phyloP scores from a whole-genome alignment of 30 jellyfish, hydroid and myxozoan genomes.

The Turritopsis dohrnii region DNA sequence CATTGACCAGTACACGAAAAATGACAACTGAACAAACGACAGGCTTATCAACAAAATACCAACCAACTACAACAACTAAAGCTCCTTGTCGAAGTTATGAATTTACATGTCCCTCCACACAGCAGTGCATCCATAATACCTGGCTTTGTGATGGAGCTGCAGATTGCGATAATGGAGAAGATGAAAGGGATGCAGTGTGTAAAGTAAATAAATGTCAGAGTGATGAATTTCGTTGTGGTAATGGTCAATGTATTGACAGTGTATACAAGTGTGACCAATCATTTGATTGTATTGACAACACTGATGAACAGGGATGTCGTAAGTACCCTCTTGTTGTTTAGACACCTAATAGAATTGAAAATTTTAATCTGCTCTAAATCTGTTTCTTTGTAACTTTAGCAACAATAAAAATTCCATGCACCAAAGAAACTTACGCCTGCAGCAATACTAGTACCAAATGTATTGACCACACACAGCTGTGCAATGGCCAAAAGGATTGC shows the following conservation, averaged over 20 bases:
- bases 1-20: constrained; percentile 14
- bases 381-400: constrained; percentile 20
- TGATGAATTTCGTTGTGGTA: constrained; percentile 65
- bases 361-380: background rate
- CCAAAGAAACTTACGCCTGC: constrained; percentile 54
- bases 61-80: constrained; percentile 44
- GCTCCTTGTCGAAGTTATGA: constrained; percentile 36
- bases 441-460: constrained; percentile 42
- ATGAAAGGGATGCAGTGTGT: constrained; percentile 52
- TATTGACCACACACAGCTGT: constrained; percentile 43
- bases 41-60: constrained; percentile 20
- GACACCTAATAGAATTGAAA: too few relatives aligned
- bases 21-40: background rate
- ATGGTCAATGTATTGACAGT: constrained; percentile 58
- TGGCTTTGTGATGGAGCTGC: constrained; percentile 90
- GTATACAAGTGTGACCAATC: constrained; percentile 58
- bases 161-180: constrained; percentile 79
- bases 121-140: constrained; percentile 47
- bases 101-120: constrained; percentile 29
- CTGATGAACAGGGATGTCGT: constrained; percentile 61
- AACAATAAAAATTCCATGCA: constrained; percentile 50
- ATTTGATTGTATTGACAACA: constrained; percentile 77
- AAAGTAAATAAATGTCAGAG: constrained; percentile 37
- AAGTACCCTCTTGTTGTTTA: background rate
- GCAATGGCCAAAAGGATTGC: constrained; percentile 69